Conservation (phyloP, 2,113 vertebrate species). For the Parotia lawesii region DNA sequence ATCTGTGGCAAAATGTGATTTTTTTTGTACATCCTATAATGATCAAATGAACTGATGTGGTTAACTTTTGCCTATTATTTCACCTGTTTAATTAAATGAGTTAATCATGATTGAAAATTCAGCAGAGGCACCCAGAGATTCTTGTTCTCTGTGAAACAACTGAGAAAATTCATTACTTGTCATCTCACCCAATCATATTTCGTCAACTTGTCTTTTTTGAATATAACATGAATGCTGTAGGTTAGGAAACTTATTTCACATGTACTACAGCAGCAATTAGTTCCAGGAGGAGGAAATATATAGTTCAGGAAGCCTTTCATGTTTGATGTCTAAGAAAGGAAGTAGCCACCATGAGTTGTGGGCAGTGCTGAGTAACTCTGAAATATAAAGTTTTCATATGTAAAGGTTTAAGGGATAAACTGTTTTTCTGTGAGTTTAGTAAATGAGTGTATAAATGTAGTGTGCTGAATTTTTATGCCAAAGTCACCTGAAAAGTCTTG, state of each 20-base stretch:
- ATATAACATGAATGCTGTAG: neutral
- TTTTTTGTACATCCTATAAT: neutral
- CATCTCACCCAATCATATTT: neutral
- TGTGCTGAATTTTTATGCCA: neutral
- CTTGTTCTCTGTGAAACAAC: neutral
- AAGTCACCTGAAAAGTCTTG: neutral
- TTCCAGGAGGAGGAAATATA: neutral
- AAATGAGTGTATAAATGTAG: neutral
- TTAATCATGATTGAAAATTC: neutral
- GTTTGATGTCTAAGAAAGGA: neutral
- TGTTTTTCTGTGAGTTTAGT: neutral
- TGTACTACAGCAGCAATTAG: neutral
- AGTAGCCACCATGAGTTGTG: neutral
- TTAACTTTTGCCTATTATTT: neutral
- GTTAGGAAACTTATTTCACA: neutral
- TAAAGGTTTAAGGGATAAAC: neutral
- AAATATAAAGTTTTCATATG: neutral
- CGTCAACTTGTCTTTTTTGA: neutral
- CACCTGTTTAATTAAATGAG: neutral
- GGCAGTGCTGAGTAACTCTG: neutral
- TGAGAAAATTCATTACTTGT: neutral
- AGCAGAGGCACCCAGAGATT: neutral
- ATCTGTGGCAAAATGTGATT: neutral
- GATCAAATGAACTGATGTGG: neutral
- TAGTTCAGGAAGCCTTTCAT: neutral